phyloP scores from a whole-genome alignment of 2,888 invertebrate species.

The Patella depressa region DNA sequence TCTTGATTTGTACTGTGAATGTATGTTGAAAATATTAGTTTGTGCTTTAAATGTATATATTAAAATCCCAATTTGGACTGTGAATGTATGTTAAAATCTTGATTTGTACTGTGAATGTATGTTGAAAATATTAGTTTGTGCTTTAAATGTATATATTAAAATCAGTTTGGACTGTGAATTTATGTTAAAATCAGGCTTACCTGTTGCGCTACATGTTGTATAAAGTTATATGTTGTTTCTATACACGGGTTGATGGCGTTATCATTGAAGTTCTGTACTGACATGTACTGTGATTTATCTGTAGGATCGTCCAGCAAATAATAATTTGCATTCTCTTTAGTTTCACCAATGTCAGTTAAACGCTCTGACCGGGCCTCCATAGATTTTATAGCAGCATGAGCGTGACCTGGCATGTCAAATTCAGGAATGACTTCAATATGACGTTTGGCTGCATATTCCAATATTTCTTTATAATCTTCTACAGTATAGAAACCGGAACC shows the following conservation, averaged over 20 bases:
- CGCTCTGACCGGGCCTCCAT: conserved; percentile 40
- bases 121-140: too few relatives aligned
- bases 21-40: too few relatives aligned
- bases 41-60: too few relatives aligned
- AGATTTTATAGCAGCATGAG: conserved; percentile 58
- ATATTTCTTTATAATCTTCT: conserved; percentile 52
- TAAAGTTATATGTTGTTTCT: conserved; percentile 43
- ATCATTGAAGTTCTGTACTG: conserved; percentile 47
- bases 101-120: too few relatives aligned
- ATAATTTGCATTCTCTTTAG: conserved; percentile 25
- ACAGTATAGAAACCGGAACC: conserved; percentile 52
- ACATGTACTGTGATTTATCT: conserved; percentile 37
- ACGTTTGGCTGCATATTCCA: conserved; percentile 45
- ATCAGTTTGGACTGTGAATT: too few relatives aligned
- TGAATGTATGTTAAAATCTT: too few relatives aligned
- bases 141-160: too few relatives aligned
- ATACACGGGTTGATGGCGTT: conserved; percentile 56
- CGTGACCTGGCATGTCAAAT: conserved; percentile 62
- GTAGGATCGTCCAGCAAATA: conserved; percentile 36
- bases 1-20: too few relatives aligned
- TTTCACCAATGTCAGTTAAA: conserved; percentile 20
- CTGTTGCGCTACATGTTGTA: conserved; percentile 24
- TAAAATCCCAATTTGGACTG: too few relatives aligned
- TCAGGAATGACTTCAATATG: conserved; percentile 64
- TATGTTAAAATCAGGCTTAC: neutral